These are phyloP conservation scores for Prenolepis imparis DNA, from an alignment of 2,888 invertebrate species.

Conservation along the genomic window DNA sequence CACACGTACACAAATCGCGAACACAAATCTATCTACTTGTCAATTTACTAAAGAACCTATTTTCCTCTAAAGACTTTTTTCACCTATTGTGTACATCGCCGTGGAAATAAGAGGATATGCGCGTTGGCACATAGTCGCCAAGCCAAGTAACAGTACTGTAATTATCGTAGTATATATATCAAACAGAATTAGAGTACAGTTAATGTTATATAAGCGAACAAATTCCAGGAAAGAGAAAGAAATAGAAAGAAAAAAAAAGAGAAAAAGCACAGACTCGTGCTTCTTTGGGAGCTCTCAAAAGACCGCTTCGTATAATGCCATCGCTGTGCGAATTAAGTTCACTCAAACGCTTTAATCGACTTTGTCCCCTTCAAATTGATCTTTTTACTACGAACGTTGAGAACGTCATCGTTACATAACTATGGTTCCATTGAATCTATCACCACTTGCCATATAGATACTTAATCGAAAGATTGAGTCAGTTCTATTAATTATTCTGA, in stretches of 20 bases:
- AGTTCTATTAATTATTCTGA: slow-evolving; percentile 19
- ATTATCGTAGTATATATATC: slow-evolving; percentile 69
- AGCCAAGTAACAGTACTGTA: slow-evolving; percentile 63
- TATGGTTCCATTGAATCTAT: slow-evolving; percentile 26
- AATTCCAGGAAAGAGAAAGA: slow-evolving; percentile 52
- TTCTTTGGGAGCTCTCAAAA: slow-evolving; percentile 15
- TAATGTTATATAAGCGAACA: slow-evolving; percentile 74
- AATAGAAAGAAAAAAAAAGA: background rate
- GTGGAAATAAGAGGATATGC: slow-evolving; percentile 62
- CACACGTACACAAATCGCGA: slow-evolving; percentile 33
- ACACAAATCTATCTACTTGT: slow-evolving; percentile 83
- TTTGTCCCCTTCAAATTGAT: slow-evolving; percentile 37
- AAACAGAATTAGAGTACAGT: slow-evolving; percentile 72
- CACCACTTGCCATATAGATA: slow-evolving; percentile 30
- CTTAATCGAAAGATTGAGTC: slow-evolving; percentile 15
- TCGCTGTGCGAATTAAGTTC: slow-evolving; percentile 44
- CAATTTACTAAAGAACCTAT: slow-evolving; percentile 83
- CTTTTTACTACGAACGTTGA: slow-evolving; percentile 43
- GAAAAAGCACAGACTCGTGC: slow-evolving; percentile 12
- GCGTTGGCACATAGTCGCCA: slow-evolving; percentile 61
- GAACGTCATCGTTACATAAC: slow-evolving; percentile 28
- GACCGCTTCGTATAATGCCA: slow-evolving; percentile 29
- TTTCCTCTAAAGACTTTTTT: slow-evolving; percentile 84
- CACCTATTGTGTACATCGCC: slow-evolving; percentile 76
- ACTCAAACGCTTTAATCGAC: slow-evolving; percentile 34